These are phyloP conservation scores for Drosophila subpulchrella DNA, from an alignment of 1,140 invertebrate genomes.

Conservation along the genomic window DNA sequence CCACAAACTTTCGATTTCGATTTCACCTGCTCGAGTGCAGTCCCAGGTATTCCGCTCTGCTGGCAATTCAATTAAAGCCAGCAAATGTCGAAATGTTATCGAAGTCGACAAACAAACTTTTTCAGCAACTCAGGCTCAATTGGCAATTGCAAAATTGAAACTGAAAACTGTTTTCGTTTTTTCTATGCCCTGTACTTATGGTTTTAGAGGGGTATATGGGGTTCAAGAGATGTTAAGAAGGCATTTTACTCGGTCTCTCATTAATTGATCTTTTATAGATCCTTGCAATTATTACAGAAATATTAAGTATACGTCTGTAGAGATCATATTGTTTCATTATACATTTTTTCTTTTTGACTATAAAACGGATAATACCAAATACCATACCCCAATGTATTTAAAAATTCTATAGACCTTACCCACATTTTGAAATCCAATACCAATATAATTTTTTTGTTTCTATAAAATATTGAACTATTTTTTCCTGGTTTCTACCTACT, in stretches of 20 bases:
- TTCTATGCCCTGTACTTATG: neutral
- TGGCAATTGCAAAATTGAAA: conserved; percentile 61
- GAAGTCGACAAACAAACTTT: conserved; percentile 49
- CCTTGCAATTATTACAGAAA: neutral
- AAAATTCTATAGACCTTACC: no score
- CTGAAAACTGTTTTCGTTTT: conserved; percentile 41
- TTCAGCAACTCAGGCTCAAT: conserved; percentile 44
- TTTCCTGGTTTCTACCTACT: neutral
- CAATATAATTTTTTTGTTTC: no score
- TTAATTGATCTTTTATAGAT: no score
- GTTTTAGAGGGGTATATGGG: neutral
- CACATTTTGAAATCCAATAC: no score
- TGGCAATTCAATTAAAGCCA: conserved; percentile 52
- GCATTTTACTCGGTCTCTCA: neutral
- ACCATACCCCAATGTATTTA: no score
- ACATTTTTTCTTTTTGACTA: no score
- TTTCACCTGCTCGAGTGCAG: conserved; percentile 34
- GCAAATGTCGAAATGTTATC: conserved; percentile 72
- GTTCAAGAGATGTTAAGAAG: neutral
- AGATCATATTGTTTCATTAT: no score
- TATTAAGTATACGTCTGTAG: no score
- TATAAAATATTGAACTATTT: no score
- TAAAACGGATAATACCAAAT: no score
- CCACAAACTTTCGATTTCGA: conserved; percentile 31
- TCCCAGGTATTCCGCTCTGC: conserved; percentile 10